These are phyloP conservation scores for Limnodromus scolopaceus DNA, from an alignment of 2,797 vertebrate genomes.

Conservation along the genomic window DNA sequence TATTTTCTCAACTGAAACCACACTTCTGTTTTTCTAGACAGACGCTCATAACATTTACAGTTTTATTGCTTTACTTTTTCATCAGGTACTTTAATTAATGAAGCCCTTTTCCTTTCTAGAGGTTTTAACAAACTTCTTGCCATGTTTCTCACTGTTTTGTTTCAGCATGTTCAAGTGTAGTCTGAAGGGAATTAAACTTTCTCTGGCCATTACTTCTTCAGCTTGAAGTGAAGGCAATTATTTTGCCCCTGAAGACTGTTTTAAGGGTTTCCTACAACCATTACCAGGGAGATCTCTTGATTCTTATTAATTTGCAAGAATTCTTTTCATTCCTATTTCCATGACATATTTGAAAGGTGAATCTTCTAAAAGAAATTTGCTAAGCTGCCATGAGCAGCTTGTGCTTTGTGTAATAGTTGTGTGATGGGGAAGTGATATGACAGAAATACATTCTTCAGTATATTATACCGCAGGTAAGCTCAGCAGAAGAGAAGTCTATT, in stretches of 20 bases:
- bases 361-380: background rate
- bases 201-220: background rate
- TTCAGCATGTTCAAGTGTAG: background rate
- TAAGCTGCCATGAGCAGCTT: background rate
- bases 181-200: background rate
- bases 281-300: background rate
- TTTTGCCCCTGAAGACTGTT: background rate
- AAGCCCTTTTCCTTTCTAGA: background rate
- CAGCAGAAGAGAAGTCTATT: background rate
- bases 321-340: background rate
- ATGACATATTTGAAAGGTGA: slow-evolving; percentile 22
- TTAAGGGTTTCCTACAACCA: background rate
- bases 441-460: background rate
- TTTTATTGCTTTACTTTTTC: background rate
- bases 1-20: background rate
- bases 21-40: background rate
- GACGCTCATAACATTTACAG: background rate
- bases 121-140: background rate
- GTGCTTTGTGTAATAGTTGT: background rate
- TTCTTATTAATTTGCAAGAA: slow-evolving; percentile 33
- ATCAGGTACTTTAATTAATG: background rate
- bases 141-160: background rate
- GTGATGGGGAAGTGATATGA: background rate
- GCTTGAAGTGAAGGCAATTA: slow-evolving; percentile 27
- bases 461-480: background rate